Conservation (phyloP, 2,797 vertebrate species). For the Ctenochaetus hawaiiensis region DNA sequence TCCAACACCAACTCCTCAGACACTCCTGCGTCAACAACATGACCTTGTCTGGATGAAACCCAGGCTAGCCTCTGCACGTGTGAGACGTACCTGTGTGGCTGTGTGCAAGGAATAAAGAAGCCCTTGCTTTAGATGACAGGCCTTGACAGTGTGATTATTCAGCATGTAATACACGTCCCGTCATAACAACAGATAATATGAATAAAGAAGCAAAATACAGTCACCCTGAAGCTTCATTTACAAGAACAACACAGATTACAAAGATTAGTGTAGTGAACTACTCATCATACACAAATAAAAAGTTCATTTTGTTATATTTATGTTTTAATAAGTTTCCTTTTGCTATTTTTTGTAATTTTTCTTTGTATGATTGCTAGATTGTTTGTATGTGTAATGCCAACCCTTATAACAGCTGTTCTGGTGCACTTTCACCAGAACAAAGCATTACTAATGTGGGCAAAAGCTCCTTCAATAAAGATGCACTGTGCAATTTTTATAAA, state of each 20-base stretch:
- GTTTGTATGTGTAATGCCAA: neutral
- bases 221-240: neutral
- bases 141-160: neutral
- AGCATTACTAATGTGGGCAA: neutral
- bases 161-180: neutral
- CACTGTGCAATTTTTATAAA: too few relatives aligned
- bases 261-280: neutral
- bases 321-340: neutral
- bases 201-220: neutral
- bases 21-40: slow-evolving; percentile 59
- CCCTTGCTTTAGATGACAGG: neutral
- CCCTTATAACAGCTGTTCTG: neutral
- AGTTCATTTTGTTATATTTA: neutral
- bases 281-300: neutral
- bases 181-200: neutral
- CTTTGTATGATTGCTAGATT: too few relatives aligned
- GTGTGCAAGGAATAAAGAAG: neutral
- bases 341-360: neutral
- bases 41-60: slow-evolving; percentile 58
- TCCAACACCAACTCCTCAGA: slow-evolving; percentile 62
- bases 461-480: neutral
- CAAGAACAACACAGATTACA: neutral
- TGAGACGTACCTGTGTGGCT: slow-evolving; percentile 2
- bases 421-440: neutral
- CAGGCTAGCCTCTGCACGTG: slow-evolving; percentile 4